Percentiles rank a stretch among this genome's conserved stretches.
Conservation (phyloP, 2,113 vertebrate genomes). For the Bos javanicus region DNA sequence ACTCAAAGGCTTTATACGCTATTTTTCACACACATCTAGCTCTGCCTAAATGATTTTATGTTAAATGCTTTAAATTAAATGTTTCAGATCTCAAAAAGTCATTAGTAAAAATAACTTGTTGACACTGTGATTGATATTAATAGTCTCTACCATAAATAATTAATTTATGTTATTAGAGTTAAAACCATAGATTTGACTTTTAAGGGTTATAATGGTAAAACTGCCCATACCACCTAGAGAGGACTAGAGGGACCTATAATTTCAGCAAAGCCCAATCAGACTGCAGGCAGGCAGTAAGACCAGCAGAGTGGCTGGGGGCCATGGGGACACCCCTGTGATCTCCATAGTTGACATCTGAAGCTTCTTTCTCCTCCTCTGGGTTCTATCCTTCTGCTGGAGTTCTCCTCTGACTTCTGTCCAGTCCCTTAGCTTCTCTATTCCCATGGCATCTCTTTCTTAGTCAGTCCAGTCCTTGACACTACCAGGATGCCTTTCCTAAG, state of each 20-base stretch:
- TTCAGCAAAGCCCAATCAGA: neutral
- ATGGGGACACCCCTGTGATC: accelerated
- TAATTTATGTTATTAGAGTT: neutral
- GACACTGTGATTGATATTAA: neutral
- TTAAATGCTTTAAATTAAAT: neutral
- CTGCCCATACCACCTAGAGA: neutral
- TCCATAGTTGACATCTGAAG: neutral
- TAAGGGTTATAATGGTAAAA: neutral
- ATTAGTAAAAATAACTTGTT: constrained; percentile 8
- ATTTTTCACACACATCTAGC: neutral
- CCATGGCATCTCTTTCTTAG: neutral
- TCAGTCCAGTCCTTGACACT: neutral
- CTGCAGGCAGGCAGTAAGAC: neutral
- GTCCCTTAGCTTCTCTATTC: neutral
- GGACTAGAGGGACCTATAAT: neutral
- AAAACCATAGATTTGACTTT: neutral
- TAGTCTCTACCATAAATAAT: neutral
- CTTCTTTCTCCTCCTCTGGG: neutral
- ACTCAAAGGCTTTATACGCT: neutral
- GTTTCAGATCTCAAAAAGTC: neutral
- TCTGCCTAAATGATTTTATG: neutral
- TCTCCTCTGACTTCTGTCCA: neutral
- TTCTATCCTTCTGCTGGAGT: neutral
- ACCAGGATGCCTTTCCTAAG: neutral
- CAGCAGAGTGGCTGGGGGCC: neutral